phyloP scores from a whole-genome alignment of 2,888 invertebrate genomes.

The Hypena proboscidalis region DNA sequence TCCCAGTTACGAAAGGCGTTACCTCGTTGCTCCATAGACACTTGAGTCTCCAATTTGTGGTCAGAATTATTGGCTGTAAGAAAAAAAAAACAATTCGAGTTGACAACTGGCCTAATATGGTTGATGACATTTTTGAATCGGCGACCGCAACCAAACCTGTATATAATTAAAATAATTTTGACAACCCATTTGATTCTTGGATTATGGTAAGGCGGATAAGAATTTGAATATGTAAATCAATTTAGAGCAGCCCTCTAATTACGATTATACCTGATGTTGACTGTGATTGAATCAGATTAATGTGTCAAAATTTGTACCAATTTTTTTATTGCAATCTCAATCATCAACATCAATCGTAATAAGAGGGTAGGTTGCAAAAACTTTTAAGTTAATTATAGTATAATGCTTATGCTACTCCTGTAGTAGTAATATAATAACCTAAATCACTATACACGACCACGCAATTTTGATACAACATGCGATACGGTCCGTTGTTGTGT shows the following conservation, averaged over 20 bases:
- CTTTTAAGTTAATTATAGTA: too few relatives aligned
- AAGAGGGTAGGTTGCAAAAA: too few relatives aligned
- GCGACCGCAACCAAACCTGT: slow-evolving; percentile 51
- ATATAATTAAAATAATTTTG: slow-evolving; percentile 49
- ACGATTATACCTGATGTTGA: too few relatives aligned
- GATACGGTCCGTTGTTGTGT: too few relatives aligned
- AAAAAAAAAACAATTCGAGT: slow-evolving; percentile 32
- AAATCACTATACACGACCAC: too few relatives aligned
- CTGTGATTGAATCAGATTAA: background rate
- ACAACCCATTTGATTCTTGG: slow-evolving; percentile 35
- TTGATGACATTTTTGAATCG: slow-evolving; percentile 47
- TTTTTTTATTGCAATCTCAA: background rate
- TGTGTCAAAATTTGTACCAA: background rate
- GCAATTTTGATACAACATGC: too few relatives aligned
- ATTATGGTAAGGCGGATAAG: slow-evolving; percentile 28
- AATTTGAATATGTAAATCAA: too few relatives aligned
- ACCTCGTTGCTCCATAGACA: slow-evolving; percentile 51
- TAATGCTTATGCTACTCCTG: too few relatives aligned
- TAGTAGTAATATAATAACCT: too few relatives aligned
- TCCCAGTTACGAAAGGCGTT: slow-evolving; percentile 44
- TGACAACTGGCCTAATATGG: slow-evolving; percentile 43
- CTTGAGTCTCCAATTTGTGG: slow-evolving; percentile 58
- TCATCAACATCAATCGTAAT: too few relatives aligned
- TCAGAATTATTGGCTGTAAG: slow-evolving; percentile 52
- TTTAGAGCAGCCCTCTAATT: too few relatives aligned